Percentiles rank a stretch among this genome's conserved stretches.
Conservation (phyloP, 2,888 invertebrate species). For the Entomobrya proxima region DNA sequence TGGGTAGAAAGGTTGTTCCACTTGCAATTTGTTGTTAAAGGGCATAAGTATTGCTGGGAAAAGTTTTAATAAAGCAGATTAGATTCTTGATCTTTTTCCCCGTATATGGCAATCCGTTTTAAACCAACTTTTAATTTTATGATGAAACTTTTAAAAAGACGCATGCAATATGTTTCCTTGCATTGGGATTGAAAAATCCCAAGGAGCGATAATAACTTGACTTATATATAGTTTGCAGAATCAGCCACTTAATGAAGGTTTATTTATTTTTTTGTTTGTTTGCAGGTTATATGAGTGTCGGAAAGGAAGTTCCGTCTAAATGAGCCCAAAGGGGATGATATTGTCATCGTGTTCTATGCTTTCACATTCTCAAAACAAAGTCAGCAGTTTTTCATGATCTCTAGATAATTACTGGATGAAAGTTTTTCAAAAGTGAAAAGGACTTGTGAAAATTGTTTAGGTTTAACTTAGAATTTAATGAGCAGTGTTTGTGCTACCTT, state of each 20-base stretch:
- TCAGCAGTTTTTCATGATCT: constrained; percentile 4
- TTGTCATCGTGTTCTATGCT: constrained; percentile 23
- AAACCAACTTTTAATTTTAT: too few species aligned
- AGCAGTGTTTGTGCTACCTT: neutral
- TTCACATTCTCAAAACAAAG: neutral
- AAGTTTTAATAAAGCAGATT: too few species aligned
- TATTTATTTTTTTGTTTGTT: neutral
- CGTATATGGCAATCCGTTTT: too few species aligned
- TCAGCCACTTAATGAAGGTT: neutral
- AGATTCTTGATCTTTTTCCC: too few species aligned
- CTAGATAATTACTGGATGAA: neutral
- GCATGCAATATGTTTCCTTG: too few species aligned
- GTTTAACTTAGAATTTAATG: constrained; percentile 14
- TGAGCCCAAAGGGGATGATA: constrained; percentile 4
- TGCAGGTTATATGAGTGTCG: neutral
- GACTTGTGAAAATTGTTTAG: neutral
- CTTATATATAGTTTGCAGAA: neutral
- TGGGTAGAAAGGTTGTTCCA: too few species aligned
- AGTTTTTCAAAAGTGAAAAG: neutral
- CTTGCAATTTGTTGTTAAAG: too few species aligned
- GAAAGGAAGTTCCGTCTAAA: neutral
- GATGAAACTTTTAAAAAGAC: too few species aligned
- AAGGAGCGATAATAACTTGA: too few species aligned
- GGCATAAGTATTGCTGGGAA: too few species aligned
- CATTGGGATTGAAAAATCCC: too few species aligned